Evolutionary conservation across 2,888 invertebrate genomes (phyloP).

Genomic region (Tyria jacobaeae): DNA sequence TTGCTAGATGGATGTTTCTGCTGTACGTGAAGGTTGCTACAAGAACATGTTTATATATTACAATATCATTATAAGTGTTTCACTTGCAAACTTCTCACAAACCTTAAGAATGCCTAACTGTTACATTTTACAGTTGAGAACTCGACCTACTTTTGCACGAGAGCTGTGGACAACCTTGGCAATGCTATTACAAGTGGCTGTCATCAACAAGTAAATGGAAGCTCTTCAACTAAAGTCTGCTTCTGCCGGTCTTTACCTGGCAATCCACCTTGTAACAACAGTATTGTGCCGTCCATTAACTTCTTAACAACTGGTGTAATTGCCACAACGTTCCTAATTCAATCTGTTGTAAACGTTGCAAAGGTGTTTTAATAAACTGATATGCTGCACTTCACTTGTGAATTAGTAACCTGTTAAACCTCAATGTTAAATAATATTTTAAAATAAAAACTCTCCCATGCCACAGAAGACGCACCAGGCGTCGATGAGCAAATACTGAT

Average conservation of each 20-base stretch:
- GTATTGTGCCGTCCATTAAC: conserved; percentile 41
- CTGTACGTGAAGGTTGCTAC: no score
- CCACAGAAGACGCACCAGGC: no score
- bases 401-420: not conserved
- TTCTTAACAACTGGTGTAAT: conserved; percentile 26
- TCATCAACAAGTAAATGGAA: conserved; percentile 81
- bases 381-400: not conserved
- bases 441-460: no score
- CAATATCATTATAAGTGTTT: no score
- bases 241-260: conserved; percentile 75
- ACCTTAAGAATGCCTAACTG: no score
- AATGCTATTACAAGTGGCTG: conserved; percentile 86
- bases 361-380: not conserved
- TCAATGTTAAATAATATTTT: no score
- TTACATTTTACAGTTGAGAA: conserved; percentile 86
- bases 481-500: no score
- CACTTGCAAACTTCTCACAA: not conserved
- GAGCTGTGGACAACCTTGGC: conserved; percentile 82
- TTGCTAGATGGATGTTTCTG: no score
- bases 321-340: not conserved
- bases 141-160: conserved; percentile 90
- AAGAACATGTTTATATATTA: no score
- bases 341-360: conserved; percentile 1
- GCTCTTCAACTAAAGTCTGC: conserved; percentile 71
- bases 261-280: conserved; percentile 71